Conservation (phyloP, 2,113 vertebrate species). For the Lichenostomus cassidix region DNA sequence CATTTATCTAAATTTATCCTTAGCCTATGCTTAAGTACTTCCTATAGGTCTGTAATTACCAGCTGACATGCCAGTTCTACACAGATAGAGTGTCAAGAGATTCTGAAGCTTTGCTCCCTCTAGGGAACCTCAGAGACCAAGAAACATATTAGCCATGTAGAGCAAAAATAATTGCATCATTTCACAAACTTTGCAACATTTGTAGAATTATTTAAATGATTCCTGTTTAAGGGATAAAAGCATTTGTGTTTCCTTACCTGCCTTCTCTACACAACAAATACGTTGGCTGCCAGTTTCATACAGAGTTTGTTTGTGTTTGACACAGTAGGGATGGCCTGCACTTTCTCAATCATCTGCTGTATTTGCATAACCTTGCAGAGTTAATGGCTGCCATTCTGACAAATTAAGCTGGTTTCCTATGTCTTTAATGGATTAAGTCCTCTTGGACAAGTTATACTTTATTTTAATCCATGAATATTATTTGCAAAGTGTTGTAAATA, state of each 20-base stretch:
- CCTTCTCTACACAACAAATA: conserved; percentile 69
- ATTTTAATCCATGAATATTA: conserved; percentile 51
- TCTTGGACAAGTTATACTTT: conserved; percentile 58
- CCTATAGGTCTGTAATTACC: conserved; percentile 15
- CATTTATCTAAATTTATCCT: conserved; percentile 24
- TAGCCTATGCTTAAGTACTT: conserved; percentile 13
- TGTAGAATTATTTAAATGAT: not conserved
- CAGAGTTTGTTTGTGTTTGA: conserved; percentile 72
- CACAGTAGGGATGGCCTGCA: conserved; percentile 63
- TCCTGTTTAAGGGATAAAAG: conserved; percentile 8
- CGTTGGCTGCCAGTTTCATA: conserved; percentile 56
- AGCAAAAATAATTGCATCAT: not conserved
- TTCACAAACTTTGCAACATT: not conserved
- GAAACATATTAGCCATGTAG: not conserved
- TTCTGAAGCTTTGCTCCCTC: not conserved
- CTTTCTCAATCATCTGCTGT: conserved; percentile 72
- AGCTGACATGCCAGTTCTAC: not conserved
- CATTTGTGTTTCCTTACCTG: conserved; percentile 60
- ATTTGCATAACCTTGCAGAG: conserved; percentile 77
- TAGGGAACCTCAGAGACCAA: not conserved
- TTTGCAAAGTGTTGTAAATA: conserved; percentile 50
- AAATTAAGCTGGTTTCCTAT: conserved; percentile 75
- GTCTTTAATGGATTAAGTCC: conserved; percentile 70
- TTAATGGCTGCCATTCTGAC: conserved; percentile 73
- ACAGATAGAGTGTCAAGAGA: not conserved